phyloP scores from a whole-genome alignment of 2,113 vertebrate genomes.

The Capra hircus region DNA sequence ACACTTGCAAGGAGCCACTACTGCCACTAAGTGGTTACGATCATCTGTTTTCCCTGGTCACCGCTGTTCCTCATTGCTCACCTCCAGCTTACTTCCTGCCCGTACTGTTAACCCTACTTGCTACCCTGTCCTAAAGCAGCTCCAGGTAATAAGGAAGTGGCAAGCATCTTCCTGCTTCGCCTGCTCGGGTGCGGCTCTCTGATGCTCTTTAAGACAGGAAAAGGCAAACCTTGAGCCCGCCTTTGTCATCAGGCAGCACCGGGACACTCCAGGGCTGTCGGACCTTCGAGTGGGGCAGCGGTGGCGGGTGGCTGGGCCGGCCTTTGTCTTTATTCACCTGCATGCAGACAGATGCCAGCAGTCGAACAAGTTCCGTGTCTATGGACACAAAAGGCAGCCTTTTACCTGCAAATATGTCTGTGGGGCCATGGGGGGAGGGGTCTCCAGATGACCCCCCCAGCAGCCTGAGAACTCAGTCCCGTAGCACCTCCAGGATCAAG shows the following conservation, averaged over 20 bases:
- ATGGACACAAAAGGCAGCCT: slow-evolving; percentile 46
- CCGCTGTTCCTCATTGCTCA: background rate
- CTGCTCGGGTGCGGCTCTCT: accelerated
- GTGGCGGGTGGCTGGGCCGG: slow-evolving; percentile 81
- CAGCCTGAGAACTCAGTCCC: background rate
- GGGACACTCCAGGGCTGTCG: slow-evolving; percentile 86
- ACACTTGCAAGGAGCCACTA: background rate
- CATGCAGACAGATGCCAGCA: slow-evolving; percentile 97
- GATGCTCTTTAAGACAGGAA: background rate
- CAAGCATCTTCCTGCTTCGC: background rate
- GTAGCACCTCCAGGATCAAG: too few relatives aligned
- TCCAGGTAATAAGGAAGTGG: background rate
- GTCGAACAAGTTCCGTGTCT: slow-evolving; percentile 97
- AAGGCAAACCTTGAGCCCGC: slow-evolving; percentile 90
- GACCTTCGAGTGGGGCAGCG: slow-evolving; percentile 81
- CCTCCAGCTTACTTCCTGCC: background rate
- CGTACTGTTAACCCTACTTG: background rate
- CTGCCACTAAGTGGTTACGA: background rate
- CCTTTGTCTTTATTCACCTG: slow-evolving; percentile 92
- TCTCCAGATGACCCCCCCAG: background rate
- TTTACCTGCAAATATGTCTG: slow-evolving; percentile 22
- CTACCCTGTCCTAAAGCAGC: background rate
- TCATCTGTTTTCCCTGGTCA: background rate
- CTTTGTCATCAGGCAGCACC: slow-evolving; percentile 91
- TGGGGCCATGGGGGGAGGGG: background rate